These are phyloP conservation scores for Cydia strobilella DNA, from an alignment of 1,140 invertebrate genomes.

Conservation along the genomic window DNA sequence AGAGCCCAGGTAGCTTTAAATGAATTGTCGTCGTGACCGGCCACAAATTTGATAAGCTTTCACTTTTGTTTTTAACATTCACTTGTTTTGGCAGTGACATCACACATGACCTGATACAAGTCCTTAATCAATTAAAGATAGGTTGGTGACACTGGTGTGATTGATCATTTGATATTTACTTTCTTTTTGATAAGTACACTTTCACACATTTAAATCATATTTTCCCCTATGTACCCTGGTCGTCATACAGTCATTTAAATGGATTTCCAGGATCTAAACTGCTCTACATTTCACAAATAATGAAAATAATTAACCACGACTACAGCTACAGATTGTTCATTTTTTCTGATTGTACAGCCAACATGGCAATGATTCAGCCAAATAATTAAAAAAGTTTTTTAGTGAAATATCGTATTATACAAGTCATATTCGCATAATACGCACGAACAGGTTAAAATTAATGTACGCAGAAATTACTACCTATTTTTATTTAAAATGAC, in stretches of 20 bases:
- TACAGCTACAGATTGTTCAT: too few species aligned
- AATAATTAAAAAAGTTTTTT: too few species aligned
- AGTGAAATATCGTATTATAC: too few species aligned
- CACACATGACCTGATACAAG: not conserved
- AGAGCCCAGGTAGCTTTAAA: not conserved
- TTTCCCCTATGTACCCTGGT: not conserved
- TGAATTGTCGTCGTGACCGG: not conserved
- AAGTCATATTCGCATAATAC: too few species aligned
- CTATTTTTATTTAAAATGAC: too few species aligned
- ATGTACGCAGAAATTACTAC: too few species aligned
- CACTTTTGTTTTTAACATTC: not conserved
- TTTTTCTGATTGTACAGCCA: too few species aligned
- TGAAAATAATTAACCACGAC: too few species aligned
- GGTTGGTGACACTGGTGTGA: conserved; percentile 8
- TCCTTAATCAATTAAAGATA: conserved; percentile 4
- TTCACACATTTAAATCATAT: not conserved
- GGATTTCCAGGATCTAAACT: too few species aligned
- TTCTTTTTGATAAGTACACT: conserved; percentile 9
- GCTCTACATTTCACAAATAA: too few species aligned
- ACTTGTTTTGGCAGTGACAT: not conserved
- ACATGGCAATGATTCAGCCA: too few species aligned
- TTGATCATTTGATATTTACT: conserved; percentile 4
- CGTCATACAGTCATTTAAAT: not conserved
- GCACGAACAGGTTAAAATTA: too few species aligned
- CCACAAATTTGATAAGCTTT: not conserved